Conservation (phyloP, 2,113 vertebrate genomes). For the Alligator sinensis region DNA sequence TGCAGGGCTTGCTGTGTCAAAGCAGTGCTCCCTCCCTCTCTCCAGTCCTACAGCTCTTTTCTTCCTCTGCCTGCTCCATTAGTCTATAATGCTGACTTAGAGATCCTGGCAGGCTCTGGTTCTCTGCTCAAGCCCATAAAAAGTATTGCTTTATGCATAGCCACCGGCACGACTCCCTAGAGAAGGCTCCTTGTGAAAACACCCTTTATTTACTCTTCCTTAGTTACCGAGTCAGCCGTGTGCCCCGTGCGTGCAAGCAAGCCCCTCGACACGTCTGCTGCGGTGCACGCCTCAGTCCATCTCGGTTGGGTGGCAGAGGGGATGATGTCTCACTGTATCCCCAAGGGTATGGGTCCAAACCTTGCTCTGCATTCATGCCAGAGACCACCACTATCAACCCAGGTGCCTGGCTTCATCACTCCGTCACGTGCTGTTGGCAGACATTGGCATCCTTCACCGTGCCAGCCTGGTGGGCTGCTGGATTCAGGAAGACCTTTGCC, state of each 20-base stretch:
- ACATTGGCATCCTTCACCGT: neutral
- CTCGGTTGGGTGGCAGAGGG: no score
- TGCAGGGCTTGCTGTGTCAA: neutral
- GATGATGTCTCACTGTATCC: no score
- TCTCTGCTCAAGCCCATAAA: neutral
- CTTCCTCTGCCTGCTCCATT: neutral
- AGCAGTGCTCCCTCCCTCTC: neutral
- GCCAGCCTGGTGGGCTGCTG: accelerated
- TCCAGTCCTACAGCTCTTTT: neutral
- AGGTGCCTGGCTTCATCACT: no score
- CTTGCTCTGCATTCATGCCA: no score
- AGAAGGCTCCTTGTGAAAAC: neutral
- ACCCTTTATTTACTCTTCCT: neutral
- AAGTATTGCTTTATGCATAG: no score
- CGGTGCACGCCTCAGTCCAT: no score
- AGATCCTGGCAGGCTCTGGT: neutral
- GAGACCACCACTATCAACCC: no score
- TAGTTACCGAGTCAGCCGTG: neutral
- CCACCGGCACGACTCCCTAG: neutral
- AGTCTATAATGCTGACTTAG: neutral
- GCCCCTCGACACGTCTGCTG: no score
- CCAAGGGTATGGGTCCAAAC: no score
- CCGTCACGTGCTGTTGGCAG: neutral
- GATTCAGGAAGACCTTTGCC: neutral
- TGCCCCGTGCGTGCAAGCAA: no score